phyloP scores from a whole-genome alignment of 2,888 invertebrate genomes.

The Cephus rjabovi region DNA sequence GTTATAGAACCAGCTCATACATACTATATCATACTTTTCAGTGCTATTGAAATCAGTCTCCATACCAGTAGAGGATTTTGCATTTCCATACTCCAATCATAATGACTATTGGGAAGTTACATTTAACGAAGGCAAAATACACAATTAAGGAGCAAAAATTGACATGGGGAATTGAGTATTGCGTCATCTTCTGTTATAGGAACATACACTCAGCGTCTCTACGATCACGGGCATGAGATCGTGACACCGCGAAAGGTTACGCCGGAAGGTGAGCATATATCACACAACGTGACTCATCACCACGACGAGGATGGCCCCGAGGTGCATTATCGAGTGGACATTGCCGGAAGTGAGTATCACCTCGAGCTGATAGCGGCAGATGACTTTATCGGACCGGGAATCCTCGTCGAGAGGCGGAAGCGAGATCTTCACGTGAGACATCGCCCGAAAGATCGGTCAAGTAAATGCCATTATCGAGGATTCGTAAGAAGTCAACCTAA shows the following conservation, averaged over 20 bases:
- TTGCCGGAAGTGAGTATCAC: conserved; percentile 63
- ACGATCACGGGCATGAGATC: conserved; percentile 71
- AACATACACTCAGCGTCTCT: conserved; percentile 68
- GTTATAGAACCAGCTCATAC: no score
- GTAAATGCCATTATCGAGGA: conserved; percentile 84
- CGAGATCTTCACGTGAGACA: conserved; percentile 48
- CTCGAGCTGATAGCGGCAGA: conserved; percentile 60
- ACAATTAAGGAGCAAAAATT: no score
- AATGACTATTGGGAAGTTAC: no score
- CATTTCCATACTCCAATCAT: no score
- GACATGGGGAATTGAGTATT: no score
- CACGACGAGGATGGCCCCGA: conserved; percentile 67
- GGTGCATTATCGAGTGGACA: conserved; percentile 69
- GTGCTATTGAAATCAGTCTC: no score
- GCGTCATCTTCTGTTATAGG: conserved; percentile 58
- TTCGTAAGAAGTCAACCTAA: conserved; percentile 76
- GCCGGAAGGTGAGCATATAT: conserved; percentile 70
- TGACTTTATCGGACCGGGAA: conserved; percentile 65
- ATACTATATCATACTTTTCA: no score
- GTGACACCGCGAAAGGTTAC: conserved; percentile 74
- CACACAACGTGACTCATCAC: conserved; percentile 70
- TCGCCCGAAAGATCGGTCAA: conserved; percentile 65
- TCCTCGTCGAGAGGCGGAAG: conserved; percentile 79
- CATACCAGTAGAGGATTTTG: no score
- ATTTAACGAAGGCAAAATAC: no score